Conservation (phyloP, 2,113 vertebrate species). For the Vicugna pacos region DNA sequence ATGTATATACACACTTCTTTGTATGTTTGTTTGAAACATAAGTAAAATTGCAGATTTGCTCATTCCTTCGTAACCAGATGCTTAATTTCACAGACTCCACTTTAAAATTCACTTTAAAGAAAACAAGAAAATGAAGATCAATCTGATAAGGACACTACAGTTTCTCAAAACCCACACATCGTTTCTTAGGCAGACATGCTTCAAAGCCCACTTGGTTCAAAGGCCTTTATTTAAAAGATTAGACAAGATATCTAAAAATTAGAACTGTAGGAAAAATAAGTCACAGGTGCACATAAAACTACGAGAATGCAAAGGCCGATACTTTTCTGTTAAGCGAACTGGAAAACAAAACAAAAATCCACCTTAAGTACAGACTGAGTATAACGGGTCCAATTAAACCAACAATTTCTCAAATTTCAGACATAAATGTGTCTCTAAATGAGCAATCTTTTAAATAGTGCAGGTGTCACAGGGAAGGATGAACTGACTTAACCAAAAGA, state of each 20-base stretch:
- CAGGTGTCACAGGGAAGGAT: background rate
- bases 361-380: background rate
- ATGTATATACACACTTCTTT: no score
- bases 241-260: background rate
- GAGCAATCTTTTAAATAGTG: background rate
- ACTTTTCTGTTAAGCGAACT: constrained; percentile 26
- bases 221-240: background rate
- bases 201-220: background rate
- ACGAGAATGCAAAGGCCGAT: constrained; percentile 28
- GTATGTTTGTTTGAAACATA: background rate
- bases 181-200: background rate
- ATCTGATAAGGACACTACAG: background rate
- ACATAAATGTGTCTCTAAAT: background rate
- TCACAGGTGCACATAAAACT: background rate
- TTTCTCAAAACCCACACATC: background rate
- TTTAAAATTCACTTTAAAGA: background rate
- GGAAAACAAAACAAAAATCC: background rate
- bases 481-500: background rate
- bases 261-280: background rate
- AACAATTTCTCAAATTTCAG: background rate
- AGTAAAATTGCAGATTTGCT: background rate
- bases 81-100: background rate
- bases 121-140: background rate
- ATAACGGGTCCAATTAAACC: background rate
- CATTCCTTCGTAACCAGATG: background rate